Conservation (phyloP, 2,888 invertebrate species). For the Apomyelois bistriatella region DNA sequence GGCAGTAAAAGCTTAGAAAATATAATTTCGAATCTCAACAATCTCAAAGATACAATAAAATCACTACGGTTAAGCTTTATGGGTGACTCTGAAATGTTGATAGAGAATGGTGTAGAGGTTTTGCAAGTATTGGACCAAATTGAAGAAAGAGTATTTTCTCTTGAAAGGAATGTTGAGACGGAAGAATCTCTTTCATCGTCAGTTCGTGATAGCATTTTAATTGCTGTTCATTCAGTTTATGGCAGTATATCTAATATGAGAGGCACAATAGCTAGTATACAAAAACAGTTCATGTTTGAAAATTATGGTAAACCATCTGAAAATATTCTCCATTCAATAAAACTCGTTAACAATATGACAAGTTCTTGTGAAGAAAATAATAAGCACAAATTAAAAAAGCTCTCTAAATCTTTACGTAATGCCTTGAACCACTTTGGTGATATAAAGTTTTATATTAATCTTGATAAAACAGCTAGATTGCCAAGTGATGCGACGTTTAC, state of each 20-base stretch:
- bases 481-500: slow-evolving; percentile 67
- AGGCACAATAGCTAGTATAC: slow-evolving; percentile 67
- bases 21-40: slow-evolving; percentile 39
- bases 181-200: slow-evolving; percentile 35
- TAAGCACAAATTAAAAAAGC: slow-evolving; percentile 40
- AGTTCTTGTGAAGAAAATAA: slow-evolving; percentile 24
- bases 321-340: slow-evolving; percentile 50
- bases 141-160: slow-evolving; percentile 62
- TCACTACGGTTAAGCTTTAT: slow-evolving; percentile 44
- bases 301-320: slow-evolving; percentile 67
- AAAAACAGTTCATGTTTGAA: slow-evolving; percentile 65
- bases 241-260: slow-evolving; percentile 76
- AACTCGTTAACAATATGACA: slow-evolving; percentile 40
- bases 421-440: slow-evolving; percentile 70
- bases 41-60: slow-evolving; percentile 49
- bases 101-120: slow-evolving; percentile 64
- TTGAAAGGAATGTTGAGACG: slow-evolving; percentile 54
- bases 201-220: slow-evolving; percentile 56
- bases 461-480: slow-evolving; percentile 69
- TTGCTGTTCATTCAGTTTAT: slow-evolving; percentile 73
- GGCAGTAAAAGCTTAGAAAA: slow-evolving; percentile 32
- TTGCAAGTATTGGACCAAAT: slow-evolving; percentile 58
- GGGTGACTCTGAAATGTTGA: slow-evolving; percentile 48
- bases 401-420: slow-evolving; percentile 55
- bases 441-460: slow-evolving; percentile 68